Evolutionary conservation across 2,113 vertebrate genomes (phyloP).

Genomic region (Struthidea cinerea): DNA sequence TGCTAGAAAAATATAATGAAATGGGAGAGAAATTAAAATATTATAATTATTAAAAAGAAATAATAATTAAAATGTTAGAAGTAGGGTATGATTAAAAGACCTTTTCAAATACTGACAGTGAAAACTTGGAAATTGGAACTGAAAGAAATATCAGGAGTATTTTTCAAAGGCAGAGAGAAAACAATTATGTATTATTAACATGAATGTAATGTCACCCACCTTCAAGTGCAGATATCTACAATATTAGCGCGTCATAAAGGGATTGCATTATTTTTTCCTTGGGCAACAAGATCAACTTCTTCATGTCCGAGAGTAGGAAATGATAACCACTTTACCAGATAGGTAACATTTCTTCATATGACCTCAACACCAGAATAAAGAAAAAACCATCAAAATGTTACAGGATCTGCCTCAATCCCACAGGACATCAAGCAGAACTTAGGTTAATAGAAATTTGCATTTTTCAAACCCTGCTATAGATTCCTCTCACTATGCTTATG

Average conservation of each 20-base stretch:
- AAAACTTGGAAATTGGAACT: neutral
- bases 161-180: neutral
- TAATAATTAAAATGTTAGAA: neutral
- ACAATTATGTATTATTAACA: neutral
- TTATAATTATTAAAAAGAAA: neutral
- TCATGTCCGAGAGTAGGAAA: neutral
- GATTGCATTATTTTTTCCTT: neutral
- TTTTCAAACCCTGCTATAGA: neutral
- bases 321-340: neutral
- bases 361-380: neutral
- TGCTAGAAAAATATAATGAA: neutral
- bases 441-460: neutral
- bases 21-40: neutral
- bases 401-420: neutral
- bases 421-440: neutral
- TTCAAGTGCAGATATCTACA: neutral
- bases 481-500: neutral
- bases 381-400: neutral
- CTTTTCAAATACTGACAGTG: neutral
- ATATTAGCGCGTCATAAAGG: neutral
- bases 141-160: neutral
- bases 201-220: neutral
- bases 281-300: neutral
- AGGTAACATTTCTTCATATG: neutral
- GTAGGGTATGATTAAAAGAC: neutral